phyloP scores from a whole-genome alignment of 2,797 vertebrate species.

The Coracias cyanogaster region DNA sequence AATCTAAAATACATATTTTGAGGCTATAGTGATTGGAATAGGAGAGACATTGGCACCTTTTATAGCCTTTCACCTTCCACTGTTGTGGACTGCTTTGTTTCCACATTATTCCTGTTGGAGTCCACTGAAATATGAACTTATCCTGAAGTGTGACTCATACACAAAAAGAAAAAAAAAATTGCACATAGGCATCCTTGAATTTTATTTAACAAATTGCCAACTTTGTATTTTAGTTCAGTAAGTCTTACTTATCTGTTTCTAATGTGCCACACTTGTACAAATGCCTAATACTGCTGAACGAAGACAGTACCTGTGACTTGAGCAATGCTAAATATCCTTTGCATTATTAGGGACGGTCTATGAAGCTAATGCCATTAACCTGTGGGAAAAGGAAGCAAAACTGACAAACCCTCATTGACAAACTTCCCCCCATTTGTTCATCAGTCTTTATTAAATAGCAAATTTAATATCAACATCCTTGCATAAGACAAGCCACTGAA shows the following conservation, averaged over 20 bases:
- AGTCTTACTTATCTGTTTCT: conserved; percentile 31
- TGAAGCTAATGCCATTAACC: conserved; percentile 69
- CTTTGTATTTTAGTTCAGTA: conserved; percentile 7
- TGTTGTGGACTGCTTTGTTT: neutral
- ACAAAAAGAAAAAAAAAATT: neutral
- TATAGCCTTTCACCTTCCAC: neutral
- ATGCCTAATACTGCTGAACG: conserved; percentile 56
- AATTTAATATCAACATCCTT: conserved; percentile 43
- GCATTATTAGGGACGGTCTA: conserved; percentile 65
- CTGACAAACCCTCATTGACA: conserved; percentile 59
- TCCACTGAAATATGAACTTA: neutral
- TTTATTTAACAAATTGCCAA: neutral
- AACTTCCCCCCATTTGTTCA: conserved; percentile 48
- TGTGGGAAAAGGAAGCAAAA: conserved; percentile 62
- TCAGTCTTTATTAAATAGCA: conserved; percentile 73
- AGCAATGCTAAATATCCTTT: conserved; percentile 24
- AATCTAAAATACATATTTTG: neutral
- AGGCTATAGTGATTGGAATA: neutral
- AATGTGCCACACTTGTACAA: conserved; percentile 7
- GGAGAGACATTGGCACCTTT: neutral
- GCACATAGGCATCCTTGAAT: neutral
- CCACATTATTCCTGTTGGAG: fast-evolving
- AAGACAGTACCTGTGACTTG: conserved; percentile 21
- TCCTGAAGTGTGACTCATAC: neutral
- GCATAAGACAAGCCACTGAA: conserved; percentile 4